phyloP scores from a whole-genome alignment of 1,140 invertebrate genomes.

The Theocolax elegans region DNA sequence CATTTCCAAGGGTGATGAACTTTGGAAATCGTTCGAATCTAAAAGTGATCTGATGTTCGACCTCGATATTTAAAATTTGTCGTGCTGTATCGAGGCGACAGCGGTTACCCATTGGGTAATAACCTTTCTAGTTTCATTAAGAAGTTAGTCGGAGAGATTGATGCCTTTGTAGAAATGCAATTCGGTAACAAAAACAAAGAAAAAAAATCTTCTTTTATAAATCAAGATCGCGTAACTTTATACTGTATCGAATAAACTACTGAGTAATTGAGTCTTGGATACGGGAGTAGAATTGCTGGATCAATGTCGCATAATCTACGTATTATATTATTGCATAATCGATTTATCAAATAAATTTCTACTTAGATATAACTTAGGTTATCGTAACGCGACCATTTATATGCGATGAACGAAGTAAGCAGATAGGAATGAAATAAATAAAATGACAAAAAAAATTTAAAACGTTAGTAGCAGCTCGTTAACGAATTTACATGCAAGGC shows the following conservation, averaged over 20 bases:
- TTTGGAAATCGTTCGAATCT: conserved; percentile 48
- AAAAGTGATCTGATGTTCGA: conserved; percentile 65
- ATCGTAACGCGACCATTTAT: conserved; percentile 18
- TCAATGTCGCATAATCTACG: conserved; percentile 35
- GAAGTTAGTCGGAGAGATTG: conserved; percentile 1
- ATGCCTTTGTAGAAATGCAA: conserved; percentile 33
- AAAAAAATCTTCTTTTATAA: conserved; percentile 11
- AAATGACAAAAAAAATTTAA: conserved; percentile 21
- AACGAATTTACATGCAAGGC: conserved; percentile 14
- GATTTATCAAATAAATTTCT: conserved; percentile 36
- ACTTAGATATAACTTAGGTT: conserved; percentile 36
- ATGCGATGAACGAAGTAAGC: conserved; percentile 1
- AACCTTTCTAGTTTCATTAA: conserved; percentile 32
- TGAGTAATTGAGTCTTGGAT: conserved; percentile 29
- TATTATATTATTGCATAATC: conserved; percentile 35
- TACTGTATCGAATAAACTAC: background rate
- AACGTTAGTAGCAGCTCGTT: conserved; percentile 11
- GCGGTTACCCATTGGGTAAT: conserved; percentile 32
- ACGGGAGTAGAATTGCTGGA: conserved; percentile 38
- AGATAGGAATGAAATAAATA: conserved; percentile 24
- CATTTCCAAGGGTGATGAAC: conserved; percentile 25
- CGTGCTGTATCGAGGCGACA: too few species aligned
- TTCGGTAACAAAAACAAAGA: too few species aligned
- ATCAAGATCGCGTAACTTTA: conserved; percentile 6
- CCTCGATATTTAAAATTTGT: conserved; percentile 58